Base-by-base conservation (phyloP, 1,140 invertebrate genomes). In the Meloidogyne hapla region DNA sequence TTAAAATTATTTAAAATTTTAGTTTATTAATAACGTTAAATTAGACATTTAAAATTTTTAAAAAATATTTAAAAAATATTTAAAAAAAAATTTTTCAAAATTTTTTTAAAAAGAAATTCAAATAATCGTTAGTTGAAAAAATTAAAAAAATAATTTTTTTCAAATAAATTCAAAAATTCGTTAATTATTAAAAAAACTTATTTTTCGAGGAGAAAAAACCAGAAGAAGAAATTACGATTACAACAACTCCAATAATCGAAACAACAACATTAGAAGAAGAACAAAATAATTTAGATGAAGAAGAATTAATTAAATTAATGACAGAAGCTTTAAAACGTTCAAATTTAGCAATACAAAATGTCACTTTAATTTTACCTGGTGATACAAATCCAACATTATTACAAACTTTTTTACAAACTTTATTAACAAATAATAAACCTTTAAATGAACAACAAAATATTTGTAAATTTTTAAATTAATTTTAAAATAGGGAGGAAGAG, bases 311-410 rank as follows among this genome's bases (percentile, higher is more conserved):
- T 33, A 45, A 28, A n/a, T 38, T 66, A 18, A 26, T 76, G 26
- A 21, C 28, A 45, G 56, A 76, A 10, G 75, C 75, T 12, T 21
- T 76, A 25, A 56, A 71, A 33, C 45, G 64, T 8, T 40, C 42
- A 25, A 76, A 77, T 26, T 62, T 77, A 21, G 18, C 73, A 8
- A 42, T 77, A 13, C 76, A 77, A 61, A 77, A 77, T 69, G 38
- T 77, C 18, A 77, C 76, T 21, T 45, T 77, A 48, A 56, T 77
- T 6, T 23, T 77, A 61, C 76, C 76, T 25, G 56, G 56, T 1
- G 40, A 42, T 56, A 42, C 63, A n/a, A 40, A 48, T 48, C 48
- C 74, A 21, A 23, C 66, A 15, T 40, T 56, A 21, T n/a, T 56
- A 21, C 48, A 74, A 42, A 9, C 28, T 15, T 45, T 74, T 25